Base-by-base conservation (phyloP, 2,797 vertebrate species). In the Parauchenoglanis ngamensis region DNA sequence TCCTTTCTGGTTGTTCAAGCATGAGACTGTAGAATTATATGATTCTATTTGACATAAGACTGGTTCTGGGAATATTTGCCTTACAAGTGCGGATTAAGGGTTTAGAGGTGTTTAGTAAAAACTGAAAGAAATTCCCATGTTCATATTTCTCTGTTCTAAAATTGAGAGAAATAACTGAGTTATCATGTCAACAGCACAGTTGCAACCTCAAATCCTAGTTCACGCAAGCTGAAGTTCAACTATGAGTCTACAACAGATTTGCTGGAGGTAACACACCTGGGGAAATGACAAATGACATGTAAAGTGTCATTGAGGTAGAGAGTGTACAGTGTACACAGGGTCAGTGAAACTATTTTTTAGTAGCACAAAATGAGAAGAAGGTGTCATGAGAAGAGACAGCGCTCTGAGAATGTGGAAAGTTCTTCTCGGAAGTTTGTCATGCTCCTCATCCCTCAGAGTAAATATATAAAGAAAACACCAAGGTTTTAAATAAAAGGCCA, bases 291-390 rank as follows among this genome's bases (percentile, higher is more conserved):
- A 15, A 40, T 83, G 28, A 17, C 59, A 31, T 49, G 23, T 28
- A 7, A 46, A 15, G 15, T 68, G 35, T 80, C 15, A 3, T 21
- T 15, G 40, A 7, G 70, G 28, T 44, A 25, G 6, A 61, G 68
- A 67, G 68, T 68, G 72, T 83, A 63, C 86, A 75, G 44, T 54
- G n/a, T 49, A 75, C 59, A 67, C 46, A 21, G 57, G 65, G 23
- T 87, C 10, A 31, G 11, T 23, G 82, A 75, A 61, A 84, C 19
- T 84, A 70, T 84, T 78, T 70, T 79, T 72, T 79, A 80, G 75
- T 88, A 87, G 87, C 87, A 87, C 87, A 87, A 87, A 84, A 79
- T 63, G 54, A 35, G 25, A 65, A 67, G n/a, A 63, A 87, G 70
- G 81, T 77, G 81, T 59, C 81, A 49, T 31, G 21, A 70, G 35